Percentiles rank a stretch among this genome's conserved stretches.
phyloP scores from a whole-genome alignment of 1,140 invertebrate genomes.

The Piezodorus guildinii region DNA sequence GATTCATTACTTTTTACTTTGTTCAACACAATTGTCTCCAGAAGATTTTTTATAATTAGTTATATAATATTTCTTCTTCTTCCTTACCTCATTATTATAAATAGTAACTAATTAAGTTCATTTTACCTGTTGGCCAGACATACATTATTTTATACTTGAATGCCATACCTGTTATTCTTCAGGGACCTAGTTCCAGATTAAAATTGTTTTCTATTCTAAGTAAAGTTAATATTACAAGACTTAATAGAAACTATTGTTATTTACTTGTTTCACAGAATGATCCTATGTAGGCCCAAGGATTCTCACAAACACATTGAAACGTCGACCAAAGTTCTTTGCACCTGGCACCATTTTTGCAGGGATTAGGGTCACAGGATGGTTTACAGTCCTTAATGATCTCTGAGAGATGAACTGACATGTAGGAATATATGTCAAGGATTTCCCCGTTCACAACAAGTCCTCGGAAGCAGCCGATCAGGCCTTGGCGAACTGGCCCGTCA shows the following conservation, averaged over 20 bases:
- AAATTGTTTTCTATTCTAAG: too few species aligned
- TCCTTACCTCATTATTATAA: too few species aligned
- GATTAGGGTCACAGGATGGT: conserved; percentile 84
- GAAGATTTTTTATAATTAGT: too few species aligned
- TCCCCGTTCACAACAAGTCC: conserved; percentile 83
- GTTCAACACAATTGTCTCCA: too few species aligned
- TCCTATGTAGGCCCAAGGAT: conserved; percentile 82
- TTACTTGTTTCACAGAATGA: conserved; percentile 80
- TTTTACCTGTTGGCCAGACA: too few species aligned
- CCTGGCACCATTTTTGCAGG: conserved; percentile 78
- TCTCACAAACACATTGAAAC: conserved; percentile 80
- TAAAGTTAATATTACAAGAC: too few species aligned
- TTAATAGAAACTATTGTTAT: conserved; percentile 27
- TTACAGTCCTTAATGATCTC: conserved; percentile 87
- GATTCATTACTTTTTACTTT: too few species aligned
- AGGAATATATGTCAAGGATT: conserved; percentile 80
- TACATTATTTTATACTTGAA: too few species aligned
- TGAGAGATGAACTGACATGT: conserved; percentile 82
- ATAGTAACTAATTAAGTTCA: too few species aligned
- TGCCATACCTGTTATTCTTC: too few species aligned
- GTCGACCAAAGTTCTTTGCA: conserved; percentile 88
- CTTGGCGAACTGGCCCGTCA: conserved; percentile 64
- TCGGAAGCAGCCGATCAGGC: conserved; percentile 84
- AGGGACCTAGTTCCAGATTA: too few species aligned
- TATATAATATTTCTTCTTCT: too few species aligned